These are phyloP conservation scores for Taenaris catops DNA, from an alignment of 2,888 invertebrate genomes.

Conservation along the genomic window DNA sequence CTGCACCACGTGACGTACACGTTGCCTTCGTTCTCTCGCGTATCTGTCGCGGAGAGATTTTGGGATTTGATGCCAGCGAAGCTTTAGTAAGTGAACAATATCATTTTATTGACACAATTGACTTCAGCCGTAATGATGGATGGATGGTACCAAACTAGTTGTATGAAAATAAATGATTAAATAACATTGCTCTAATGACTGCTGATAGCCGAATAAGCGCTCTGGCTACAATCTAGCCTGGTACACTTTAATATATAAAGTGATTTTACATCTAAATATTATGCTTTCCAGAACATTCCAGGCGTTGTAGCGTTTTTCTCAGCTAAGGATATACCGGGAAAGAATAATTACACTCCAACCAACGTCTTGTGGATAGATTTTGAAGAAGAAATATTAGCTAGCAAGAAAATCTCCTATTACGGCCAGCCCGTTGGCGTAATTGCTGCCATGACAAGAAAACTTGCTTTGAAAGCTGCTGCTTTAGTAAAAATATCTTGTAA, in stretches of 20 bases:
- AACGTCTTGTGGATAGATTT: conserved; percentile 46
- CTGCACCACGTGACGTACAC: conserved; percentile 81
- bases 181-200: too few species aligned
- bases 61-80: conserved; percentile 76
- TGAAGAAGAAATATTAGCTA: conserved; percentile 75
- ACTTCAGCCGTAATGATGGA: too few species aligned
- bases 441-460: conserved; percentile 80
- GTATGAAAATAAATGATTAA: too few species aligned
- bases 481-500: conserved; percentile 78
- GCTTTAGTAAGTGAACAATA: conserved; percentile 83
- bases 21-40: conserved; percentile 82
- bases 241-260: too few species aligned
- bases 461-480: conserved; percentile 49
- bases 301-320: conserved; percentile 84
- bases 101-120: too few species aligned
- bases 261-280: too few species aligned
- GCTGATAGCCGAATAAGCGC: too few species aligned
- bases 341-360: conserved; percentile 77
- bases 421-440: conserved; percentile 89
- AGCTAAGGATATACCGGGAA: conserved; percentile 85
- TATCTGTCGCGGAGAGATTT: conserved; percentile 77
- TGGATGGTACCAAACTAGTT: too few species aligned
- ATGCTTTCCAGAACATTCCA: conserved; percentile 72
- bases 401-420: conserved; percentile 78
- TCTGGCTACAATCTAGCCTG: too few species aligned